Evolutionary conservation across 2,888 invertebrate species (phyloP).

Genomic region (Cistogaster globosa): DNA sequence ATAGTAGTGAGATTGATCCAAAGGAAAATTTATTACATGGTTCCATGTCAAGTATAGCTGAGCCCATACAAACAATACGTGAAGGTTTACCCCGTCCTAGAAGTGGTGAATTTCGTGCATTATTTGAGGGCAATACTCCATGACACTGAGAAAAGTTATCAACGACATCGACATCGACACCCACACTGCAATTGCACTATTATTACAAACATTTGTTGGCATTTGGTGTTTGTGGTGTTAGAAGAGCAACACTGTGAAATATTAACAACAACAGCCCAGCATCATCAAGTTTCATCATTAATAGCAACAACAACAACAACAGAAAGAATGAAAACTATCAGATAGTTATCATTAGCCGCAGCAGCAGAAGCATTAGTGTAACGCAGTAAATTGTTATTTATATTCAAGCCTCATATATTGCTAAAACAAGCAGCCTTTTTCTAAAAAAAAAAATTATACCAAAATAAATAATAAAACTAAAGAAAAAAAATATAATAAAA

Average conservation of each 20-base stretch:
- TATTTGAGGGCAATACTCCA: constrained; percentile 83
- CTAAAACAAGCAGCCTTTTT: constrained; percentile 64
- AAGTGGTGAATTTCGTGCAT: constrained; percentile 83
- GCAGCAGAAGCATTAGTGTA: constrained; percentile 59
- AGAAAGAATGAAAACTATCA: constrained; percentile 44
- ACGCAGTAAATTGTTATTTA: constrained; percentile 66
- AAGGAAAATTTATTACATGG: constrained; percentile 82
- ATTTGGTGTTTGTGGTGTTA: constrained; percentile 67
- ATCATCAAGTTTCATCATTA: constrained; percentile 16
- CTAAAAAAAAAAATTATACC: constrained; percentile 43
- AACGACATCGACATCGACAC: constrained; percentile 69
- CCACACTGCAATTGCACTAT: constrained; percentile 66
- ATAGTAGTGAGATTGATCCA: constrained; percentile 80
- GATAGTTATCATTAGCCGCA: constrained; percentile 54
- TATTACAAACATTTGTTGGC: constrained; percentile 68
- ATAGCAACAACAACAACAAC: constrained; percentile 37
- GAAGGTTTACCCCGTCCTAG: constrained; percentile 83
- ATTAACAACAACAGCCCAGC: constrained; percentile 38
- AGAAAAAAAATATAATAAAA: constrained; percentile 44
- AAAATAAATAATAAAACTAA: constrained; percentile 55
- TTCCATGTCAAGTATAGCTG: constrained; percentile 82
- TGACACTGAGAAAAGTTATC: constrained; percentile 80
- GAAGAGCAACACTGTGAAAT: constrained; percentile 69
- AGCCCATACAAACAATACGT: constrained; percentile 82
- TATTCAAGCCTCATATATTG: constrained; percentile 67